A percentile compares a stretch with the other conserved stretches of the same genome.
phyloP scores from a whole-genome alignment of 2,113 vertebrate genomes.

The Microcebus murinus region DNA sequence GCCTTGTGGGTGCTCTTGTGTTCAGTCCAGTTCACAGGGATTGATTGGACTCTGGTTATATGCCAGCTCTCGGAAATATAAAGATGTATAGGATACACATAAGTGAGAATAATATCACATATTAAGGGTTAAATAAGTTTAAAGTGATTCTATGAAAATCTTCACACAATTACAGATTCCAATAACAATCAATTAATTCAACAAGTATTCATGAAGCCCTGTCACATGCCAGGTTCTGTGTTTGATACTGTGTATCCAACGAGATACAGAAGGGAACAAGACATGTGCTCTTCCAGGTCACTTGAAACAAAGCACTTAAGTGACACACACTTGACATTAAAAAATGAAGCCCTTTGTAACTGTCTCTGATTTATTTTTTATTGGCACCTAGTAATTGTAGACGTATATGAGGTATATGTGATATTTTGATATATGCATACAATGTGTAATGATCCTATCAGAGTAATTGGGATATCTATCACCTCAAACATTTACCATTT shows the following conservation, averaged over 20 bases:
- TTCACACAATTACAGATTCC: neutral
- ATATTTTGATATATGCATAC: neutral
- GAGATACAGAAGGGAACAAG: neutral
- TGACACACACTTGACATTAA: slow-evolving; percentile 38
- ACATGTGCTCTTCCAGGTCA: neutral
- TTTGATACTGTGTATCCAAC: neutral
- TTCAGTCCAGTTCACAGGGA: neutral
- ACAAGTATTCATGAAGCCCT: neutral
- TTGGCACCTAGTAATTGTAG: neutral
- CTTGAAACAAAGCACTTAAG: neutral
- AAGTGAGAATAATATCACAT: neutral
- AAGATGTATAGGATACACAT: neutral
- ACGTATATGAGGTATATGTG: neutral
- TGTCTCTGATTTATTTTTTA: slow-evolving; percentile 51
- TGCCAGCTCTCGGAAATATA: neutral
- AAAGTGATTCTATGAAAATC: neutral
- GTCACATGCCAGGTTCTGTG: neutral
- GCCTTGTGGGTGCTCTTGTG: neutral
- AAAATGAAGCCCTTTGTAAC: neutral
- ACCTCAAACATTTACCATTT: neutral
- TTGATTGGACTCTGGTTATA: neutral
- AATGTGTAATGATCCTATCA: neutral
- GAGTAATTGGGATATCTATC: neutral
- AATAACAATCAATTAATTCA: neutral
- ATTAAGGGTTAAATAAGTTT: neutral